Conservation (phyloP, 2,888 invertebrate species). For the Mamestra brassicae region DNA sequence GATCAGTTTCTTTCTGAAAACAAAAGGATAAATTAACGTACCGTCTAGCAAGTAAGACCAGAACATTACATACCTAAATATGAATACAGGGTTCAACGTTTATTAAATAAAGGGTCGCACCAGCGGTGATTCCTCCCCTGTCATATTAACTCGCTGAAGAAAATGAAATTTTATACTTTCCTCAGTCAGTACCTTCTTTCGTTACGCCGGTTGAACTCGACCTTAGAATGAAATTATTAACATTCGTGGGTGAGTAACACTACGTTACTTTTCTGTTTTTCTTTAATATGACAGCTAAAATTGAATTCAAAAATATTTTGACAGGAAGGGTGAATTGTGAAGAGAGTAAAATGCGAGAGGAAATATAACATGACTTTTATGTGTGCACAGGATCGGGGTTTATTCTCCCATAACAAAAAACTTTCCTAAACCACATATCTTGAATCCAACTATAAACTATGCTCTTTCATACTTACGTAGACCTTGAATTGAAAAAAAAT, state of each 20-base stretch:
- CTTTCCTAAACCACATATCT: too few relatives aligned
- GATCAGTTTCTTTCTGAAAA: neutral
- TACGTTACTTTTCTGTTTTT: constrained; percentile 9
- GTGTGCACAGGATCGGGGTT: neutral
- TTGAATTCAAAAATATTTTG: constrained; percentile 18
- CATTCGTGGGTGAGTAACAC: constrained; percentile 26
- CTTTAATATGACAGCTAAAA: neutral
- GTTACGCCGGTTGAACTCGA: constrained; percentile 42
- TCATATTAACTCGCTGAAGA: constrained; percentile 69
- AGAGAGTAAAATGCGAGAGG: neutral
- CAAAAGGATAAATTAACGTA: neutral
- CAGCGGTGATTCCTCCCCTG: constrained; percentile 69
- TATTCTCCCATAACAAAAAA: neutral
- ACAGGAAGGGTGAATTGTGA: neutral
- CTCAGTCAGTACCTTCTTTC: constrained; percentile 33
- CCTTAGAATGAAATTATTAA: constrained; percentile 43
- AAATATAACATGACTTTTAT: neutral
- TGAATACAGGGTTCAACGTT: constrained; percentile 49
- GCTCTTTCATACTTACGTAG: too few relatives aligned
- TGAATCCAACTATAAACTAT: too few relatives aligned
- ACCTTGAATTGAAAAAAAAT: too few relatives aligned
- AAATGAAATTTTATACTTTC: constrained; percentile 73
- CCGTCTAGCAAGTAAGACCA: constrained; percentile 14
- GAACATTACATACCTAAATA: constrained; percentile 34
- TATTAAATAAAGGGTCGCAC: constrained; percentile 62